A percentile compares a stretch with the other conserved stretches of the same genome.
phyloP scores from a whole-genome alignment of 2,113 vertebrate genomes.

The Puntigrus tetrazona region DNA sequence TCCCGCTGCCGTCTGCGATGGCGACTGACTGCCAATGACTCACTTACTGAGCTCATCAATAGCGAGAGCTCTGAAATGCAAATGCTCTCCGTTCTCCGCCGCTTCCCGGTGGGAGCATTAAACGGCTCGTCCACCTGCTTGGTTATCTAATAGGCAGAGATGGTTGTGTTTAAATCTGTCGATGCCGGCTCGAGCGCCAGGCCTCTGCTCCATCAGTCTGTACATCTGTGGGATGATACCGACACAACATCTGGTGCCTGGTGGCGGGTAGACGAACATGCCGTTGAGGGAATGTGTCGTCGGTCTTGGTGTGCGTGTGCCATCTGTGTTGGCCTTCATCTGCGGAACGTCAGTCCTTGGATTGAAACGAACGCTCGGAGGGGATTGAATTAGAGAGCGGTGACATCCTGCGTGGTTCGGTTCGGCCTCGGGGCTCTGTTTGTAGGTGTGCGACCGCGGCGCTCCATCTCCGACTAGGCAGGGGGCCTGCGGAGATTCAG shows the following conservation, averaged over 20 bases:
- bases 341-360: background rate
- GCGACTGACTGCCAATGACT: slow-evolving; percentile 20
- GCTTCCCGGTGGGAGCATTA: slow-evolving; percentile 5
- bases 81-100: background rate
- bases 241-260: slow-evolving; percentile 38
- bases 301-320: background rate
- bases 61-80: slow-evolving; percentile 27
- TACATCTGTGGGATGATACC: background rate
- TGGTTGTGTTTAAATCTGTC: slow-evolving; percentile 5
- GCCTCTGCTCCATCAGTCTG: background rate
- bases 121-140: slow-evolving; percentile 3
- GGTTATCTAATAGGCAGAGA: slow-evolving; percentile 27
- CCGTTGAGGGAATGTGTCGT: slow-evolving; percentile 39
- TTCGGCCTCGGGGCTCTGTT: background rate
- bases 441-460: background rate
- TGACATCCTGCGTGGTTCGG: slow-evolving; percentile 17
- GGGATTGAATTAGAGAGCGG: slow-evolving; percentile 16
- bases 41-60: background rate
- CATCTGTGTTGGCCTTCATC: slow-evolving; percentile 6
- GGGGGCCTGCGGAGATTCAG: slow-evolving; percentile 27
- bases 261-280: background rate
- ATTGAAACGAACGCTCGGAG: background rate
- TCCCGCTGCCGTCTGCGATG: background rate
- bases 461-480: background rate
- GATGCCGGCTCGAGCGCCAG: background rate